A percentile compares a stretch with the other conserved stretches of the same genome.
Conservation (phyloP, 2,797 vertebrate species). For the Arrhamphus sclerolepis region DNA sequence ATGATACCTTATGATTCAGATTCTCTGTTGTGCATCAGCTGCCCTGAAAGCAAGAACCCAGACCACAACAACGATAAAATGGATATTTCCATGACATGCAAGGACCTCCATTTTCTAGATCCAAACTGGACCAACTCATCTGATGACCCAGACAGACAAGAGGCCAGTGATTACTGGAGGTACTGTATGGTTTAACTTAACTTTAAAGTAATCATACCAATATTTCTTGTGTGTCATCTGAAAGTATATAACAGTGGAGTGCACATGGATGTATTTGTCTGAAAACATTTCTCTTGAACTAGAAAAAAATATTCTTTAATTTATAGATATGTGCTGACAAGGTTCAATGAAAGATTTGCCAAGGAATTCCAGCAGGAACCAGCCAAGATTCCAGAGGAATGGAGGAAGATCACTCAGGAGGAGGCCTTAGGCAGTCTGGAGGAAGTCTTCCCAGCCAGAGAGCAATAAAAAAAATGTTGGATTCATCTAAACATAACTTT, state of each 20-base stretch:
- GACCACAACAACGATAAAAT: slow-evolving; percentile 33
- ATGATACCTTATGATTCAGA: slow-evolving; percentile 49
- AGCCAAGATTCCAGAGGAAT: slow-evolving; percentile 66
- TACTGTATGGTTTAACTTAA: slow-evolving; percentile 32
- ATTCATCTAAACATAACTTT: background rate
- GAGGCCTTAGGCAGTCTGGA: slow-evolving; percentile 68
- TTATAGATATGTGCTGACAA: slow-evolving; percentile 70
- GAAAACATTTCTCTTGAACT: background rate
- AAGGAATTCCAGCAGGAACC: slow-evolving; percentile 55
- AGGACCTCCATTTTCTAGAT: slow-evolving; percentile 41
- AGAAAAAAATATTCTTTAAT: slow-evolving; percentile 7
- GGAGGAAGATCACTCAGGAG: slow-evolving; percentile 66
- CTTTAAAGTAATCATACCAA: background rate
- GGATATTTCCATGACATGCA: slow-evolving; percentile 29
- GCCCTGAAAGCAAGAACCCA: slow-evolving; percentile 33
- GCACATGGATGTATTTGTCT: background rate
- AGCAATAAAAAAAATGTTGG: background rate
- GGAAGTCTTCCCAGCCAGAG: slow-evolving; percentile 35
- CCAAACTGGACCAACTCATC: slow-evolving; percentile 60
- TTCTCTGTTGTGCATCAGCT: slow-evolving; percentile 36
- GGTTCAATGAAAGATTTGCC: slow-evolving; percentile 73
- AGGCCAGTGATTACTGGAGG: slow-evolving; percentile 71
- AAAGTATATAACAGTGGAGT: background rate
- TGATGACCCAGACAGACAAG: slow-evolving; percentile 38
- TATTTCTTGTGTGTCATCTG: background rate